phyloP scores from a whole-genome alignment of 2,113 vertebrate species.

The Aramus guarauna region DNA sequence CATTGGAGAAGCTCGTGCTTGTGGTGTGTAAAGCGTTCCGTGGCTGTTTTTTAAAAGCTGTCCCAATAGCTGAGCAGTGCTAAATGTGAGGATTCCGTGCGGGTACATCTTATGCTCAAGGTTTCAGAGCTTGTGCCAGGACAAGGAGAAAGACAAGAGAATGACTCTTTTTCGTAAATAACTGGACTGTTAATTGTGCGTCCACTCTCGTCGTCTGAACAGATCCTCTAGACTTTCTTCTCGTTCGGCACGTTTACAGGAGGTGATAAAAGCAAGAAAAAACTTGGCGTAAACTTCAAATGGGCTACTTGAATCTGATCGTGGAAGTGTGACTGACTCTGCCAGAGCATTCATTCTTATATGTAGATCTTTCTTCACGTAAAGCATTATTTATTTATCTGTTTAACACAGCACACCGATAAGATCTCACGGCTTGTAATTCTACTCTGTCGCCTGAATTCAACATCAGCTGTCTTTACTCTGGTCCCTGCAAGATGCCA shows the following conservation, averaged over 20 bases:
- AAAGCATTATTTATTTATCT: background rate
- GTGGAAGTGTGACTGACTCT: background rate
- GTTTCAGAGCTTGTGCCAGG: background rate
- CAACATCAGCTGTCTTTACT: background rate
- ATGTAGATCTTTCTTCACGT: background rate
- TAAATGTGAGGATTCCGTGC: background rate
- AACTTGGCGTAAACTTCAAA: background rate
- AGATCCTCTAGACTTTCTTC: background rate
- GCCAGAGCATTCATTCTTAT: background rate
- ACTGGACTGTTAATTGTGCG: background rate
- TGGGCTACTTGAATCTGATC: background rate
- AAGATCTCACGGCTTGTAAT: background rate
- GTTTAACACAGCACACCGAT: background rate
- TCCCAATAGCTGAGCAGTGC: fast-evolving
- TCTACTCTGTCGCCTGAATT: background rate
- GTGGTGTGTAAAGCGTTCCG: background rate
- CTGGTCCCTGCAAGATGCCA: constrained; percentile 85
- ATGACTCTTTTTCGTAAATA: background rate
- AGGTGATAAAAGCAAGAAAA: background rate
- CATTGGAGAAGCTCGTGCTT: fast-evolving
- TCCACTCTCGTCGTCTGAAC: background rate
- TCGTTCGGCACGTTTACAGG: background rate
- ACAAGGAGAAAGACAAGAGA: background rate
- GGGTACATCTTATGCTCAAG: no score
- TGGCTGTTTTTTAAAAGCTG: fast-evolving